Conservation (phyloP, 2,888 invertebrate species). For the Prionchulus punctatus region DNA sequence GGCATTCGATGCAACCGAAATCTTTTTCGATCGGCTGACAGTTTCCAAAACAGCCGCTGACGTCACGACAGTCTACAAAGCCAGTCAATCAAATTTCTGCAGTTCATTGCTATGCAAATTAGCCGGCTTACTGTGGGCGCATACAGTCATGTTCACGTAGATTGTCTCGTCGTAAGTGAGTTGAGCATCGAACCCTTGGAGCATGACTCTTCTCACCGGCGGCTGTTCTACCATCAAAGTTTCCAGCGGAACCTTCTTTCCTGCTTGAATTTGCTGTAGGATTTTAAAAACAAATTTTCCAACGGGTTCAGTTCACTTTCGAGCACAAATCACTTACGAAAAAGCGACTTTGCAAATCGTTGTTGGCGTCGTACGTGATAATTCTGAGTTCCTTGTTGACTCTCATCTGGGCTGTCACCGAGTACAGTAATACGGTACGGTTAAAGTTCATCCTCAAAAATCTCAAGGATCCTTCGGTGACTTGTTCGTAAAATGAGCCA, state of each 20-base stretch:
- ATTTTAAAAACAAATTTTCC: neutral
- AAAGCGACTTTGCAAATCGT: neutral
- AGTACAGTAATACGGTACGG: neutral
- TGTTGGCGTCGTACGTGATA: neutral
- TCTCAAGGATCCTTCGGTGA: neutral
- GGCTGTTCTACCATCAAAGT: neutral
- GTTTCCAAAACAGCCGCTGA: neutral
- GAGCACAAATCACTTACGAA: neutral
- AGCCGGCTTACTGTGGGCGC: neutral
- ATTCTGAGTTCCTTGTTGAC: neutral
- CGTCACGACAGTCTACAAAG: neutral
- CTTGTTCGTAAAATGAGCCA: neutral
- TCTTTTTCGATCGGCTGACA: neutral
- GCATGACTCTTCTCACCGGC: neutral
- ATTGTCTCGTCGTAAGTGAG: slow-evolving; percentile 1
- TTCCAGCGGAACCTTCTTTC: neutral
- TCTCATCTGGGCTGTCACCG: neutral
- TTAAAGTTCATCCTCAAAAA: neutral
- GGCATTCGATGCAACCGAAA: slow-evolving; percentile 2
- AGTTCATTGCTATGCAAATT: neutral
- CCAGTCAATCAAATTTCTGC: neutral
- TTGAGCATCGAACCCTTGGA: slow-evolving; percentile 6
- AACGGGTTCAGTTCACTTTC: neutral
- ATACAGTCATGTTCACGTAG: neutral
- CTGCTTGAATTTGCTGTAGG: neutral